phyloP scores from a whole-genome alignment of 92 coral and sea anemone species.

The Zoanthus gigantus region DNA sequence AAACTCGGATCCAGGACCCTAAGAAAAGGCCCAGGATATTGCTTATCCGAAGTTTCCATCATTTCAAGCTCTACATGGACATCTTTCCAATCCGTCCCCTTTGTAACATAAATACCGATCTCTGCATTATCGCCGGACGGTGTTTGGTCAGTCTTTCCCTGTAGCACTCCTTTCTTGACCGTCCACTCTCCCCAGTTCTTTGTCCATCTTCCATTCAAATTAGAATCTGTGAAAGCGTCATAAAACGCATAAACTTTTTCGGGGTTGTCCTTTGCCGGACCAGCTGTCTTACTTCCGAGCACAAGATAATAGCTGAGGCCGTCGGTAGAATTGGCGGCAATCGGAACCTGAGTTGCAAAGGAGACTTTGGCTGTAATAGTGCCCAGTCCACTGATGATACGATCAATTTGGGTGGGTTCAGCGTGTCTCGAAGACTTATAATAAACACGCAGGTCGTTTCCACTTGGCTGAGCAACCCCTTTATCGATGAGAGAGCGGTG shows the following conservation, averaged over 20 bases:
- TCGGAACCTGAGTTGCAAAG: conserved; percentile 49
- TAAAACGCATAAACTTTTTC: conserved; percentile 68
- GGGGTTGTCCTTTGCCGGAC: conserved; percentile 59
- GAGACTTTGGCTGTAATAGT: conserved; percentile 50
- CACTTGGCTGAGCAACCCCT: conserved; percentile 48
- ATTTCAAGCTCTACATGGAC: conserved; percentile 85
- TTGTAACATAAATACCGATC: conserved; percentile 67
- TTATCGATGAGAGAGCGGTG: conserved; percentile 62
- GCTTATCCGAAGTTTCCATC: conserved; percentile 60
- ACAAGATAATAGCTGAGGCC: conserved; percentile 59
- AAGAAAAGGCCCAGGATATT: conserved; percentile 80
- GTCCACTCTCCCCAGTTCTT: conserved; percentile 62
- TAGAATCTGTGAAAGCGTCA: conserved; percentile 65
- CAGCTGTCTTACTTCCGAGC: conserved; percentile 62
- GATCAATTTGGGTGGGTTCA: conserved; percentile 60
- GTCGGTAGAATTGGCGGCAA: conserved; percentile 39
- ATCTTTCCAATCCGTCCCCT: conserved; percentile 76
- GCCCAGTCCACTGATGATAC: conserved; percentile 59
- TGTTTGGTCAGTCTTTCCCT: conserved; percentile 68
- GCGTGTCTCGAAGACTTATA: conserved; percentile 21
- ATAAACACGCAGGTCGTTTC: conserved; percentile 70
- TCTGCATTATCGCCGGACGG: conserved; percentile 56
- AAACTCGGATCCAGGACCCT: conserved; percentile 53
- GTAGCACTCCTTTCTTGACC: conserved; percentile 55
- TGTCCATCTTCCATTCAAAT: conserved; percentile 63